Base-by-base conservation (phyloP, 2,888 invertebrate genomes). In the Malacosoma neustria region DNA sequence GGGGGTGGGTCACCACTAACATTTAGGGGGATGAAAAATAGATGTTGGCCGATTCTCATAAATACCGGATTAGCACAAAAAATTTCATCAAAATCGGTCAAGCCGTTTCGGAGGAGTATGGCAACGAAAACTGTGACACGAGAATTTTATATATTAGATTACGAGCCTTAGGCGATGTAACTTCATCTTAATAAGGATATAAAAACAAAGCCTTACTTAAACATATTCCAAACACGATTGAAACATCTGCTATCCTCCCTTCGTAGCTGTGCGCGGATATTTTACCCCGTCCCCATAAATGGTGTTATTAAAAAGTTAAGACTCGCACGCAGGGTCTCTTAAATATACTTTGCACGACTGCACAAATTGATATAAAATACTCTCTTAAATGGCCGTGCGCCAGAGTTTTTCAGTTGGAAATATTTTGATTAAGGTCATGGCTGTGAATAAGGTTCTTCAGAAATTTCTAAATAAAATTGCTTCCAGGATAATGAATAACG, bases 301-400 rank as follows among this genome's bases (percentile, higher is more conserved):
- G 70, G 68, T 50, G 50, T 68, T 71, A 75, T 81, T 77, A 79
- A 76, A 75, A 75, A 68, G 70, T 75, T 68, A 69, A 74, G 66
- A 69, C 67, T 60, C 59, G 51, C 46, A 41, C 48, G 61, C 61
- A 59, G 65, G 55, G 61, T 70, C 72, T 61, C 74, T 80, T 77
- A 72, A 75, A 70, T 79, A 81, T 76, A 75, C 79, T 72, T 70
- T 57, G 76, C 80, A 79, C 77, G 80, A 65, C 64, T 72, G 72
- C 70, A 68, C 72, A 80, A 80, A 80, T 80, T 79, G 81, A 79
- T 76, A 79, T 79, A 77, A 75, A 77, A 76, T 76, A 71, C 72
- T 73, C 72, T 7, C 22, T 22, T 72, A 68, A 71, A 64, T 54
- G 54, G 55, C 56, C 55, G 46, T 46, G 48, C 40, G 39, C 30